These are phyloP conservation scores for Nymphalis urticae DNA, from an alignment of 2,888 invertebrate species.

Conservation along the genomic window DNA sequence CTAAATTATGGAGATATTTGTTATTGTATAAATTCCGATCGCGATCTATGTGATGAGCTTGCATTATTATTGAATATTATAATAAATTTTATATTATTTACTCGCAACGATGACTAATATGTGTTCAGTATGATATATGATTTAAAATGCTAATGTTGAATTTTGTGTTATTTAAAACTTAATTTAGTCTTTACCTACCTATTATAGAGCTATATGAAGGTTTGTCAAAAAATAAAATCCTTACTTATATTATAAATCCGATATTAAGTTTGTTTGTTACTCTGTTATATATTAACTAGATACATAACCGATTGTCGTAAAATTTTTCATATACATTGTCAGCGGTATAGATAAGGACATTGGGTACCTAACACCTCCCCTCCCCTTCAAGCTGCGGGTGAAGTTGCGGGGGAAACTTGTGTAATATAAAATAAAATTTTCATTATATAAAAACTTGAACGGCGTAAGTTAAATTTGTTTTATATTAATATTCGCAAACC, in stretches of 20 bases:
- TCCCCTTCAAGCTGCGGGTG: too few relatives aligned
- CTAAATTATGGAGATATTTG: slow-evolving; percentile 35
- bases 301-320: too few relatives aligned
- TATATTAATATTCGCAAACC: slow-evolving; percentile 24
- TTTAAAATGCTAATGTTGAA: background rate
- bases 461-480: slow-evolving; percentile 18
- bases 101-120: background rate
- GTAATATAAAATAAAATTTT: background rate
- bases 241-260: too few relatives aligned
- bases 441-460: slow-evolving; percentile 1
- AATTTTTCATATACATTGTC: too few relatives aligned
- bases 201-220: too few relatives aligned
- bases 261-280: too few relatives aligned
- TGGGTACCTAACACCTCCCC: too few relatives aligned
- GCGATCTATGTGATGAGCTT: slow-evolving; percentile 15
- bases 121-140: background rate
- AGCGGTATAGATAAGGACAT: too few relatives aligned
- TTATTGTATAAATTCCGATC: slow-evolving; percentile 28
- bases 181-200: background rate
- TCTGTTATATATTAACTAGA: too few relatives aligned
- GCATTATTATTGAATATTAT: slow-evolving; percentile 12
- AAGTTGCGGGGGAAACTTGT: too few relatives aligned
- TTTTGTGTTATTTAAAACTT: background rate
- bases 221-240: too few relatives aligned
- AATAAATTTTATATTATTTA: slow-evolving; percentile 2